phyloP scores from a whole-genome alignment of 2,113 vertebrate species.

The Nesoenas mayeri region DNA sequence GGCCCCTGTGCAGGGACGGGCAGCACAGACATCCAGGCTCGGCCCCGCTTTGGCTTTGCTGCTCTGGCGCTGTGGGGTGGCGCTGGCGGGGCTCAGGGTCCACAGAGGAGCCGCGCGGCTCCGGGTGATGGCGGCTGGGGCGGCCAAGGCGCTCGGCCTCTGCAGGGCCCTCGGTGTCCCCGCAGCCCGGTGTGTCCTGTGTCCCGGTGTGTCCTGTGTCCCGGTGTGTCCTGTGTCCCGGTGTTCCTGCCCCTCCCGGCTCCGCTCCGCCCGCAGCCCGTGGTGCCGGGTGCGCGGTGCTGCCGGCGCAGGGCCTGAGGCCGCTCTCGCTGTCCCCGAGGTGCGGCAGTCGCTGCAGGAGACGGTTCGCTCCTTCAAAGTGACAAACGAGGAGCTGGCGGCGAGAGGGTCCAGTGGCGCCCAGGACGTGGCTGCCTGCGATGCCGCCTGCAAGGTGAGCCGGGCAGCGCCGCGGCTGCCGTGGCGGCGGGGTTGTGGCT shows the following conservation, averaged over 20 bases:
- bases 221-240: accelerated
- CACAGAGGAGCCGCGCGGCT: too few species aligned
- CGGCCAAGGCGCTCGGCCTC: not conserved
- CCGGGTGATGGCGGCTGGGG: too few species aligned
- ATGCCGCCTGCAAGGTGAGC: conserved; percentile 83
- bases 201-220: not conserved
- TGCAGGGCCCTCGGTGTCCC: not conserved
- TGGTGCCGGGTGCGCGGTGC: not conserved
- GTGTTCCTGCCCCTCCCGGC: not conserved
- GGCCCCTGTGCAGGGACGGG: too few species aligned
- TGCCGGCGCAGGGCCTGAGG: not conserved
- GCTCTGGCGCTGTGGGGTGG: not conserved
- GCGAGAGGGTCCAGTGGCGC: conserved; percentile 31
- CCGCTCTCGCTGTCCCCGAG: conserved; percentile 52
- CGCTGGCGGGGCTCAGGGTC: not conserved
- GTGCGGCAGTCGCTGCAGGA: conserved; percentile 86
- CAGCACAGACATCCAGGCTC: accelerated
- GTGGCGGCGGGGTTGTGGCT: too few species aligned
- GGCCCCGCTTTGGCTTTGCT: not conserved
- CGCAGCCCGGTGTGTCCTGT: accelerated
- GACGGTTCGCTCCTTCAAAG: conserved; percentile 86
- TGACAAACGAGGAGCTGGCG: conserved; percentile 90
- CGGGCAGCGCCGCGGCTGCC: not conserved
- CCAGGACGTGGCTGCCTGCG: conserved; percentile 77
- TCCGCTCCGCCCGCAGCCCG: not conserved